Evolutionary conservation across 2,888 invertebrate genomes (phyloP), one percentile per base, ranked within the genome.

Genomic region (Rapana venosa): DNA sequence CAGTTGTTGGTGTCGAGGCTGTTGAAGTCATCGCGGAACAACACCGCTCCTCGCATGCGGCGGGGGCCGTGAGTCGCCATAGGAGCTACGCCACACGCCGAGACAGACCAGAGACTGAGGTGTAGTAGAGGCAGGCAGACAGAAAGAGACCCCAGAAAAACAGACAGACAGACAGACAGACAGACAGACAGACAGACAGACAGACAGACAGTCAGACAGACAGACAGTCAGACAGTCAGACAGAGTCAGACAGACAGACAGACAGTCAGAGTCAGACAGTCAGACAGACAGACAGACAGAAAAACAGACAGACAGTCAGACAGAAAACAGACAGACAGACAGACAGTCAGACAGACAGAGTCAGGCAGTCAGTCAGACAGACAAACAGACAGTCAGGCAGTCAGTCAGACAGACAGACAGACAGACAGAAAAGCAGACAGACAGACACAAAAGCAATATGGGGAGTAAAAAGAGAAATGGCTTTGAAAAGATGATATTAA

Each of bases 21-120:
- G 88, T 90, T 92, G 90, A 94, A 94, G 74, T 93, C 93, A 90
- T 93, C 93, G 4, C 90, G 83, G 86, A 91, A 91, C 61, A 84
- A 81, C 32, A 91, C 91, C 4, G 88, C 90, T 61, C 83, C 90
- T 15, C 91, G 70, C 32, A 91, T 58, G 30, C 86, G 90, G 22
- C 89, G 61, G 26, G 86, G 61, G 5, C 87, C 87, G 77, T 36
- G 87, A 5, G 77, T 74, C 4, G n/a, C 30, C 83, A 6, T 8
- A 17, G 85, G 85, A 35, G 56, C 87, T 70, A 36, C 32, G 32
- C 56, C 30, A 86, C 26, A 8, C 20, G 11, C 17, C 26, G 58
- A 86, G 35, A 58, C 1, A 85, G n/a, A 13, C 0, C 4, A 83
- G 47, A 47, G 47, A 83, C 30, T 30, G 47, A 47, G 47, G 30